Evolutionary conservation across 1,140 invertebrate genomes (phyloP).

Genomic region (Brachionus angularis): DNA sequence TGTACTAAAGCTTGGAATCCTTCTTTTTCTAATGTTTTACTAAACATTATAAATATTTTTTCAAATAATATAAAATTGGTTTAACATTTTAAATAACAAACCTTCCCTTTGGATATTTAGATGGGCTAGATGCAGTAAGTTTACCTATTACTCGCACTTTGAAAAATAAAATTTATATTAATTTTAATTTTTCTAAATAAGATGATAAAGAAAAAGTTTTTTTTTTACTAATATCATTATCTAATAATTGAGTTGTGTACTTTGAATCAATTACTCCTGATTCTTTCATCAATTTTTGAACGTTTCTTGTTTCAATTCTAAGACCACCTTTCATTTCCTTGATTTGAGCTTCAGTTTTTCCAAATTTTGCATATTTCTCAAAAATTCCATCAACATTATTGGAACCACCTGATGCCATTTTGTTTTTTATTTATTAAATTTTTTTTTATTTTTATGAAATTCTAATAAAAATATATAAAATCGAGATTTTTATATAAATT

Average conservation of each 20-base stretch:
- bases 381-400: slow-evolving; percentile 16
- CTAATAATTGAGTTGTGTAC: slow-evolving; percentile 28
- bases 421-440: too few relatives aligned
- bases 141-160: slow-evolving; percentile 43
- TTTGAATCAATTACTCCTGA: slow-evolving; percentile 41
- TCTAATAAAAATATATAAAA: too few relatives aligned
- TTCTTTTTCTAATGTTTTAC: slow-evolving; percentile 42
- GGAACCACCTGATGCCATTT: slow-evolving; percentile 15
- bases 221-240: slow-evolving; percentile 43
- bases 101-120: slow-evolving; percentile 36
- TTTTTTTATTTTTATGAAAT: too few relatives aligned
- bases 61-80: not conserved
- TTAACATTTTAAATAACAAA: not conserved
- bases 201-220: not conserved
- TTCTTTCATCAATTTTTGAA: slow-evolving; percentile 44
- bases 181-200: not conserved
- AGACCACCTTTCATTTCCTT: slow-evolving; percentile 35
- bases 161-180: slow-evolving; percentile 10
- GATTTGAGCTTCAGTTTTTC: slow-evolving; percentile 40
- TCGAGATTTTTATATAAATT: too few relatives aligned
- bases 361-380: slow-evolving; percentile 44
- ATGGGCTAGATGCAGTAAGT: not conserved
- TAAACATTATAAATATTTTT: not conserved
- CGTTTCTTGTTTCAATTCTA: slow-evolving; percentile 42
- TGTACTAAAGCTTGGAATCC: slow-evolving; percentile 26